phyloP scores from a whole-genome alignment of 2,888 invertebrate species.

The Barypeithes pellucidus region DNA sequence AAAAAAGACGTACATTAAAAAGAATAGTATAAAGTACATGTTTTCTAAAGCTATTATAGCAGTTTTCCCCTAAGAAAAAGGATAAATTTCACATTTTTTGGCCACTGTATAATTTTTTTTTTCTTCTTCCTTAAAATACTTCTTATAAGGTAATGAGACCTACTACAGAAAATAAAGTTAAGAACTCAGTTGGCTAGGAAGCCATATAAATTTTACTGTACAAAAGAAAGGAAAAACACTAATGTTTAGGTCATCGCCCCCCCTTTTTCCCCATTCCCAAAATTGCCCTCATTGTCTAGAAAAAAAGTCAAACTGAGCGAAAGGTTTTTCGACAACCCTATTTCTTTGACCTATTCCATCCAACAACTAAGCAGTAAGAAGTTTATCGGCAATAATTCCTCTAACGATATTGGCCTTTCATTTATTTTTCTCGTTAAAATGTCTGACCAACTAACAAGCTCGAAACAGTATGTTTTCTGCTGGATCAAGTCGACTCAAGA shows the following conservation, averaged over 20 bases:
- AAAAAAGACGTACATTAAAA: no score
- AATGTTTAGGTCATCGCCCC: neutral
- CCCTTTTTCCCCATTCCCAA: neutral
- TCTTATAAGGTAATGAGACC: no score
- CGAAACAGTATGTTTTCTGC: conserved; percentile 44
- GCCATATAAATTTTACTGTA: no score
- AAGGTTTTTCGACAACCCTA: conserved; percentile 3
- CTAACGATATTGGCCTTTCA: conserved; percentile 48
- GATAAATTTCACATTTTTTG: no score
- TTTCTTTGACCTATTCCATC: conserved; percentile 27
- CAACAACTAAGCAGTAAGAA: conserved; percentile 31
- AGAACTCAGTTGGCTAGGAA: no score
- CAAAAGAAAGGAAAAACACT: neutral
- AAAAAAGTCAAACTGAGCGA: neutral
- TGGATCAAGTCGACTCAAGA: conserved; percentile 39
- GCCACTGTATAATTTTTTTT: no score
- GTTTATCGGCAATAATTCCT: conserved; percentile 50
- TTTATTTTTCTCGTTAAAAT: conserved; percentile 53
- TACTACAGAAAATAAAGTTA: no score
- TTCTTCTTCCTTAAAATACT: no score
- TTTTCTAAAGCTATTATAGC: no score
- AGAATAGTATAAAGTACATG: no score
- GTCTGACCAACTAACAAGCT: conserved; percentile 48
- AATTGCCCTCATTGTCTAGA: neutral
- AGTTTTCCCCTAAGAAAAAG: no score